These are phyloP conservation scores for Rhyzopertha dominica DNA, from an alignment of 1,140 invertebrate genomes.

Conservation along the genomic window DNA sequence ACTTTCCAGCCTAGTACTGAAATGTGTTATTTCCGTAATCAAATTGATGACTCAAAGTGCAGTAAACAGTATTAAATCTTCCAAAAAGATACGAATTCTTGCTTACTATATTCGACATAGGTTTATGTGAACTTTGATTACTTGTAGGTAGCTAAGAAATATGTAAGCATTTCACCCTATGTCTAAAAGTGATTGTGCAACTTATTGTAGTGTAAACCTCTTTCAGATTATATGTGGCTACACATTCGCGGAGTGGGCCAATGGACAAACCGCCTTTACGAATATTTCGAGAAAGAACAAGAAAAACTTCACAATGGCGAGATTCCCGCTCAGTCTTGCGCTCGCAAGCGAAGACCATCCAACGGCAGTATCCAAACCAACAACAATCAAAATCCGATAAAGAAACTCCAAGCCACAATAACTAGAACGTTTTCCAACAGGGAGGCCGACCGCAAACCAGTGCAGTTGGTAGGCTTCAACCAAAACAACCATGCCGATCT, in stretches of 20 bases:
- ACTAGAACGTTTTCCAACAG: constrained; percentile 51
- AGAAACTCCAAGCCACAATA: constrained; percentile 50
- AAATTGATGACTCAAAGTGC: too few species aligned
- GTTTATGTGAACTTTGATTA: too few species aligned
- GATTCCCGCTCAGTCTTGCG: constrained; percentile 37
- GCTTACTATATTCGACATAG: too few species aligned
- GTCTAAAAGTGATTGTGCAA: too few species aligned
- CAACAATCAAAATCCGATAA: constrained; percentile 42
- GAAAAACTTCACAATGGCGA: constrained; percentile 63
- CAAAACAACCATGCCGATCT: too few species aligned
- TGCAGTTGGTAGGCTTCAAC: constrained; percentile 50
- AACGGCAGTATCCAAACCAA: constrained; percentile 16
- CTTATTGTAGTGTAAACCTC: too few species aligned
- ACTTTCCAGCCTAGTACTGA: too few species aligned
- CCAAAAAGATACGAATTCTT: too few species aligned
- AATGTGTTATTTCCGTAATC: too few species aligned
- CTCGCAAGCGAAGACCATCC: constrained; percentile 20
- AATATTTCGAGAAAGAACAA: constrained; percentile 81
- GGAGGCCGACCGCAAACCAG: constrained; percentile 45
- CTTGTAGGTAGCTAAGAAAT: too few species aligned
- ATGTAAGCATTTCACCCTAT: too few species aligned
- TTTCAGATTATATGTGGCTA: constrained; percentile 82
- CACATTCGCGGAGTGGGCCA: constrained; percentile 91
- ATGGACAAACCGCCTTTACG: constrained; percentile 88
- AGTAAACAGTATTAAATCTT: too few species aligned